Conservation (phyloP, 2,113 vertebrate species). For the Apus apus region DNA sequence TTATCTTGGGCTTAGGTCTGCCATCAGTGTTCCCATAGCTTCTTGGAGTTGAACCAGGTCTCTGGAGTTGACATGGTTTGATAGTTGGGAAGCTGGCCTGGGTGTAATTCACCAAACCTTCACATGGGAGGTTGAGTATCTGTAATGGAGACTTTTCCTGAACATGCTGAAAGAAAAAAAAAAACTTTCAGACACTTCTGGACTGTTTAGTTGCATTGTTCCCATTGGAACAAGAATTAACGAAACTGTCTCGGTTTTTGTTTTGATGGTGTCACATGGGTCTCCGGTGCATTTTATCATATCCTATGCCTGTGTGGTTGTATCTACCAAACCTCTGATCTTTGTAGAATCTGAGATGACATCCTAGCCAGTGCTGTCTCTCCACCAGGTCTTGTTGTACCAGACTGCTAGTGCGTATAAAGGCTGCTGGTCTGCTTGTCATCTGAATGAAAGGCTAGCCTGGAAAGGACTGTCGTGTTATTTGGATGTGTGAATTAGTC, state of each 20-base stretch:
- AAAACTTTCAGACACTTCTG: background rate
- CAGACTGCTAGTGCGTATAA: rapidly evolving
- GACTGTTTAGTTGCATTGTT: background rate
- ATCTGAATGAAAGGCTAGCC: background rate
- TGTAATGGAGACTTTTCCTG: background rate
- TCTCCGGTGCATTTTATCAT: background rate
- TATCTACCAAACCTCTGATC: background rate
- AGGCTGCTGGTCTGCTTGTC: background rate
- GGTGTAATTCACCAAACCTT: background rate
- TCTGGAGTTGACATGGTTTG: background rate
- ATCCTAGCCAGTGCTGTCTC: background rate
- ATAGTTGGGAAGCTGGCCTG: background rate
- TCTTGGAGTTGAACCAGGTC: background rate
- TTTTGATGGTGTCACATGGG: background rate
- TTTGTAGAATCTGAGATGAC: background rate
- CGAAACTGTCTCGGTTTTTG: background rate
- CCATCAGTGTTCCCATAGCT: background rate
- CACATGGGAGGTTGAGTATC: background rate
- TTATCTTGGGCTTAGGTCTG: background rate
- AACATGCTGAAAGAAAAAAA: background rate
- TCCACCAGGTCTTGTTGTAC: background rate
- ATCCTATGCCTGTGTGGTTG: rapidly evolving
- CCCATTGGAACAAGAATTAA: background rate
- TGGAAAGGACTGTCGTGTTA: background rate
- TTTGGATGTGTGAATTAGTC: background rate